Base-by-base conservation (phyloP, 2,113 vertebrate genomes). In the Poeciliopsis prolifica region DNA sequence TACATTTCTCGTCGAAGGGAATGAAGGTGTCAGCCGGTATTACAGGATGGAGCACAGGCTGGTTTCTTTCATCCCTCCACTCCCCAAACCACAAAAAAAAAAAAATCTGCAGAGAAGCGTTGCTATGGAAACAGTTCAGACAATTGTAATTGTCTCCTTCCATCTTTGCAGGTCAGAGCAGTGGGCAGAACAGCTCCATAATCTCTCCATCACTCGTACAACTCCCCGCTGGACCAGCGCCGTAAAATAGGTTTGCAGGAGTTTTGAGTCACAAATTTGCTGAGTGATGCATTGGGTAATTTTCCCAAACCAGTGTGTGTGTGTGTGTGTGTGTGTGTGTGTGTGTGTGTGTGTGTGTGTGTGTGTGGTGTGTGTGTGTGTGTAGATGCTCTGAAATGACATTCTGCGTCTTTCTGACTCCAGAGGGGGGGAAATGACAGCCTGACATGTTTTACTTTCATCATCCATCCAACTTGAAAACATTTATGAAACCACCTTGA, bases 111-210 rank as follows among this genome's bases (percentile, higher is more conserved):
- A 58, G 66, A 22, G 37, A 58, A 69, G 29, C 60, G 89, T 91
- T 91, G 85, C 91, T 72, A 92, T 93, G 88, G 89, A 80, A 89
- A 92, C 90, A 82, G 74, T 40, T 74, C 63, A 58, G 88, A 88
- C 86, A 86, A 91, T 87, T 63, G 84, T 76, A 85, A 89, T 86
- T 85, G 83, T 87, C 86, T 84, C 40, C 70, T 78, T 89, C 61
- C 79, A 78, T 87, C 85, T 89, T 82, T 86, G 83, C 84, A 83
- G 88, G 90, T 90, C 84, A 85, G 71, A 65, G 77, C 84, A 79
- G 79, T 30, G 51, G 75, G 70, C 68, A 58, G 40, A 62, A 73
- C 79, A 64, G 79, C 83, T 62, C 75, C 75, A 11, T 78, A 78
- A 87, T 82, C 79, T 84, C 72, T 75, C 58, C 12, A 44, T 86